Evolutionary conservation across 2,113 vertebrate genomes (phyloP).

Genomic region (Sakesphorus luctuosus): DNA sequence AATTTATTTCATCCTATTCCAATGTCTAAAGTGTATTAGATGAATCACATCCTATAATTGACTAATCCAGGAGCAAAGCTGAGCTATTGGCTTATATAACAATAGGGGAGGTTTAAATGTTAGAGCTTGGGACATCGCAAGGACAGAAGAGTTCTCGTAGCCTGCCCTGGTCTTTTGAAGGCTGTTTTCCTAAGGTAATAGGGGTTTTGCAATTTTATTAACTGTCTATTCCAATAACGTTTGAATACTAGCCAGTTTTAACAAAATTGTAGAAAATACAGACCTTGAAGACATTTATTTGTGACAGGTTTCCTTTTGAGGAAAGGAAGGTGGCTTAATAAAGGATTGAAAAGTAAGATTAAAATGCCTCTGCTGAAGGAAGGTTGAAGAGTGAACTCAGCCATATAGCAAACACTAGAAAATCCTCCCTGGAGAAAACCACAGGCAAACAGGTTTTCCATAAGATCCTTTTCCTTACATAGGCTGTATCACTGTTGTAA

Average conservation of each 20-base stretch:
- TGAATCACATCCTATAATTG: neutral
- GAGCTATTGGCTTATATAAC: neutral
- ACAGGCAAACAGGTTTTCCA: neutral
- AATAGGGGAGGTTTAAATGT: neutral
- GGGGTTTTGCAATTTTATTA: neutral
- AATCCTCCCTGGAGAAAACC: neutral
- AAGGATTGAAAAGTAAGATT: neutral
- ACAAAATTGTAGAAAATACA: neutral
- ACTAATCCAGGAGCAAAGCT: neutral
- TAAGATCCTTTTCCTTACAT: neutral
- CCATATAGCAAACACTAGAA: neutral
- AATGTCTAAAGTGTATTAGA: neutral
- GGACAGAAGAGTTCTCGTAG: neutral
- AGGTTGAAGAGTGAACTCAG: neutral
- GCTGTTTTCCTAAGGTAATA: neutral
- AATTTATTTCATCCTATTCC: neutral
- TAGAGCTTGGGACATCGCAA: neutral
- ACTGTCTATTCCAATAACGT: neutral
- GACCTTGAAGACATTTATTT: neutral
- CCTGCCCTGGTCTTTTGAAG: neutral
- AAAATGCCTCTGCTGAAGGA: neutral
- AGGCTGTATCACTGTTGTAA: neutral
- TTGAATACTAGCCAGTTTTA: neutral
- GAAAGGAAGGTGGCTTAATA: neutral
- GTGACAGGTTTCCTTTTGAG: neutral